Evolutionary conservation across 2,797 vertebrate species (phyloP), one percentile per base, ranked within the genome.

Genomic region (Tadarida brasiliensis): DNA sequence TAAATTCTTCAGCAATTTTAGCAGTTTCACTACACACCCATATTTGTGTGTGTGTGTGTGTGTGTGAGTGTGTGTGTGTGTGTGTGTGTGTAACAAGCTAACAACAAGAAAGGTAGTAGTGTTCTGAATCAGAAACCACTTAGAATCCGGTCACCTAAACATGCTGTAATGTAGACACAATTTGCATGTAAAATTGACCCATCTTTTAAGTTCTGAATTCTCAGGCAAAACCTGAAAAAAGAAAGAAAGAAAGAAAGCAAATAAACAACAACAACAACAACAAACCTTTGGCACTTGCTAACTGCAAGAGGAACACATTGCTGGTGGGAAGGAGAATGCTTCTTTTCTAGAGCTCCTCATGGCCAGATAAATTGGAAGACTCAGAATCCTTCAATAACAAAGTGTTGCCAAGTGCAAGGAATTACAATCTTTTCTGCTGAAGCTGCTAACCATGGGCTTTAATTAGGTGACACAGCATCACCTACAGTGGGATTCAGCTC

Each of bases 1-100:
- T 91, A 35, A 87, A 82, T 63, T 81, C 74, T 61, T 74, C 30
- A 68, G 73, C 67, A 91, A 35, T 67, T 91, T 84, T 59, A 83
- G 14, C 57, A 59, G 63, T 93, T 67, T 84, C n/a, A 65, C 9
- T 28, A 61, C 8, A 15, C 68, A 57, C 51, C 7, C 11, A 15
- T 10, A 9, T 33, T 7, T n/a, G 16, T 12, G 1, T 30, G 11
- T 17, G 12, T 20, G 12, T 10, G 8, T 20, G 35, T 12, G 5
- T 30, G 26, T 17, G 19, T 20, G 10, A 4, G 5, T 24, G 51
- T 12, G 6, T 30, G 28, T 19, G 26, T 16, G 19, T 7, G 9
- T 22, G 61, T 35, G 30, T 14, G 19, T 33, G 19, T n/a, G 8
- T 28, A 76, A 51, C 14, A 35, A 90, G 71, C 56, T 80, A 96